These are phyloP conservation scores for Imbricaverruca yamaguchii DNA, from an alignment of 2,888 invertebrate species.

Conservation along the genomic window DNA sequence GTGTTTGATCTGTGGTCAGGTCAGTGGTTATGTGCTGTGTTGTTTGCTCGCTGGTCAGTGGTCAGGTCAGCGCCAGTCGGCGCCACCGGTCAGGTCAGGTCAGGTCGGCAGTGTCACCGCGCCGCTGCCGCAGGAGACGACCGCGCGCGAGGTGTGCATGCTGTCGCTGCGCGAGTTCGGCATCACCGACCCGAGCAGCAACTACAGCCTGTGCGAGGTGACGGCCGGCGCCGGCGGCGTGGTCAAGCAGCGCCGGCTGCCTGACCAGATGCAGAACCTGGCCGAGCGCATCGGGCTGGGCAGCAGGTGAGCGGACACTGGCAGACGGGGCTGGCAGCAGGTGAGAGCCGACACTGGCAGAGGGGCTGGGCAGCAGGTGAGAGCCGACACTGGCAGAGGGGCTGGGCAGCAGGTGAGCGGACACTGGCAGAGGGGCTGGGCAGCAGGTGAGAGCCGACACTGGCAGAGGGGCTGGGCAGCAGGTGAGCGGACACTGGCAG, in stretches of 20 bases:
- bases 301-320: constrained; percentile 43
- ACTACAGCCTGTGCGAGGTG: constrained; percentile 91
- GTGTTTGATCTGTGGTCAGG: too few species aligned
- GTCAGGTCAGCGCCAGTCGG: too few species aligned
- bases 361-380: too few species aligned
- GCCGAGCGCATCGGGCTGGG: constrained; percentile 84
- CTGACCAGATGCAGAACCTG: constrained; percentile 88
- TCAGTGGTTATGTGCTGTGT: too few species aligned
- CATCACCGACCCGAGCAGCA: constrained; percentile 86
- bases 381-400: too few species aligned
- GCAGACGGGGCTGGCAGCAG: background rate
- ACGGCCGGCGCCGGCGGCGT: constrained; percentile 92
- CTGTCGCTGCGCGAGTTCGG: constrained; percentile 92
- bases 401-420: too few species aligned
- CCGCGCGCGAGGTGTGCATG: constrained; percentile 79
- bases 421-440: background rate
- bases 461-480: background rate
- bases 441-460: background rate
- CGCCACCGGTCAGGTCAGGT: too few species aligned
- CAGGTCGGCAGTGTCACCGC: too few species aligned
- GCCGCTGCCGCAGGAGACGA: constrained; percentile 48
- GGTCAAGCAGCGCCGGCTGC: constrained; percentile 89
- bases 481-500: background rate
- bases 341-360: background rate
- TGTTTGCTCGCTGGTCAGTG: too few species aligned